These are phyloP conservation scores for Elaphurus davidianus DNA, from an alignment of 2,113 vertebrate species.

Conservation along the genomic window DNA sequence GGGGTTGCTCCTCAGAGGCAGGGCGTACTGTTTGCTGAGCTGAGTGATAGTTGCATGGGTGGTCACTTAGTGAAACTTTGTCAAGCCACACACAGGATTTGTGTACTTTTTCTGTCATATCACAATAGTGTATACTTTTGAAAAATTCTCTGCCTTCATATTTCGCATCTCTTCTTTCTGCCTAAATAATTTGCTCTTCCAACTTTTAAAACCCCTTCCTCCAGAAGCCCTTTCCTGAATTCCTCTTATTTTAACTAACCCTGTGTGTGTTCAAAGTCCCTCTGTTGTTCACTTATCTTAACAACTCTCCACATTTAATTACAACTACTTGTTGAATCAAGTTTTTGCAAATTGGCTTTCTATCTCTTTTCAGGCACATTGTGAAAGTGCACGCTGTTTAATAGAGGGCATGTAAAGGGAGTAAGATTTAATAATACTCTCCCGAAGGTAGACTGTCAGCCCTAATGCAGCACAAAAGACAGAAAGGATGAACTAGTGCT, in stretches of 20 bases:
- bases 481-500: not conserved
- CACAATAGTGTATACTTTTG: not conserved
- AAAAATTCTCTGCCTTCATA: not conserved
- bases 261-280: not conserved
- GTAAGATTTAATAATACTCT: not conserved
- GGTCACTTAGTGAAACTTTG: not conserved
- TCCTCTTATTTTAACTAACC: not conserved
- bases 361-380: slow-evolving; percentile 22
- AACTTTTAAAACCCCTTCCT: not conserved
- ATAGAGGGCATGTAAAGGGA: not conserved
- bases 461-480: not conserved
- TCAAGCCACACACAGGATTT: not conserved
- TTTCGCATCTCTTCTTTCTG: not conserved
- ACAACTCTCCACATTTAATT: slow-evolving; percentile 44
- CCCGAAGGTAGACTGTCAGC: not conserved
- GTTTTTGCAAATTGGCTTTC: slow-evolving; percentile 25
- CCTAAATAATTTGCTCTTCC: not conserved
- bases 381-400: slow-evolving; percentile 27
- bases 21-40: not conserved
- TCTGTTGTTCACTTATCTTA: not conserved
- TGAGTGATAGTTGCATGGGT: not conserved
- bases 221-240: not conserved
- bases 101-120: not conserved
- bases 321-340: slow-evolving; percentile 36
- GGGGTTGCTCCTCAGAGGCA: not conserved